phyloP scores from a whole-genome alignment of 2,113 vertebrate species.

The Piaya cayana region DNA sequence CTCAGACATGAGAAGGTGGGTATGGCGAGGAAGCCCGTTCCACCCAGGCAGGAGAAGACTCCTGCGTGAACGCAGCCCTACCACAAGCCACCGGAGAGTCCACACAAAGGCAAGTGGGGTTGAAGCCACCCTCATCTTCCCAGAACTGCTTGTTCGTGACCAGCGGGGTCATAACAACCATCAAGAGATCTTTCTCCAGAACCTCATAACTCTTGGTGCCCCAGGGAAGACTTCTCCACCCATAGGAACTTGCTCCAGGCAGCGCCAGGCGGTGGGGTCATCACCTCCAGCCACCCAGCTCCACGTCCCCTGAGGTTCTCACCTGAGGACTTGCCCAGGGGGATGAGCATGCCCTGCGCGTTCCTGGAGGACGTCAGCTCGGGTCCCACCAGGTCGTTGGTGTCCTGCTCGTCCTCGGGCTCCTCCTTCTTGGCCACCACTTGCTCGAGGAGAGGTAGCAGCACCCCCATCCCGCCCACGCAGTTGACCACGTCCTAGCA shows the following conservation, averaged over 20 bases:
- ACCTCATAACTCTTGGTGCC: accelerated
- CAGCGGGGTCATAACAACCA: not conserved
- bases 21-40: accelerated
- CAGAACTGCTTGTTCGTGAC: not conserved
- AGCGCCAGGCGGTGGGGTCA: not conserved
- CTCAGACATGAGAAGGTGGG: not conserved
- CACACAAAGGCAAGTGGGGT: not conserved
- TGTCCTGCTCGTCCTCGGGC: conserved; percentile 78
- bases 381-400: conserved; percentile 87
- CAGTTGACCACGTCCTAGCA: conserved; percentile 91
- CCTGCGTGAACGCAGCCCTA: not conserved
- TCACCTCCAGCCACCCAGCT: not conserved
- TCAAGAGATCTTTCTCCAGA: not conserved
- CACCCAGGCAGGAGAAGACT: accelerated
- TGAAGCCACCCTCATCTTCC: not conserved
- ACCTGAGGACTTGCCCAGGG: conserved; percentile 89
- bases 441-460: conserved; percentile 91
- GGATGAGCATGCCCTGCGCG: conserved; percentile 84
- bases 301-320: not conserved
- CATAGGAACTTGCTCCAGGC: accelerated
- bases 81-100: not conserved
- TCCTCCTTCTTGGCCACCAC: conserved; percentile 82
- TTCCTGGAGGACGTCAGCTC: conserved; percentile 88
- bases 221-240: not conserved
- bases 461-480: conserved; percentile 87